Conservation (phyloP, 2,888 invertebrate species). For the Drosophila nr. perissopoda region DNA sequence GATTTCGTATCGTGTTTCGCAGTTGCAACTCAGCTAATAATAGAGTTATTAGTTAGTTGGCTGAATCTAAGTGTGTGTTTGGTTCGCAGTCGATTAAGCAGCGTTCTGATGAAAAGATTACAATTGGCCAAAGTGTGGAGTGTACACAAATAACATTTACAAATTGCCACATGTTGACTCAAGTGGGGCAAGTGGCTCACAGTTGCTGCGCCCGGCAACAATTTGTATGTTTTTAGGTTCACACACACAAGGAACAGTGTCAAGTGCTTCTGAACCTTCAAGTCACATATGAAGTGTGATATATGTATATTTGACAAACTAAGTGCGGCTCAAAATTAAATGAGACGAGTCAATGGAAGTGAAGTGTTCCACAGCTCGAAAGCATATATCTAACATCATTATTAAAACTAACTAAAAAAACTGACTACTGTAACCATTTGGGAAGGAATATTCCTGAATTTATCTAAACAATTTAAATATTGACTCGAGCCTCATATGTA, state of each 20-base stretch:
- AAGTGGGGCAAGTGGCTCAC: slow-evolving; percentile 23
- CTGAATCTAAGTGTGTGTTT: slow-evolving; percentile 42
- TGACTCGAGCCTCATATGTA: neutral
- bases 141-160: slow-evolving; percentile 14
- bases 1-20: slow-evolving; percentile 32
- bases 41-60: slow-evolving; percentile 65
- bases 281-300: slow-evolving; percentile 32
- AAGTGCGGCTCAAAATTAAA: slow-evolving; percentile 6
- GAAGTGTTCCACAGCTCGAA: neutral
- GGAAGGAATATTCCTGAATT: neutral
- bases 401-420: neutral
- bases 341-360: slow-evolving; percentile 8
- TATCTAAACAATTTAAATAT: neutral
- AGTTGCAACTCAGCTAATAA: slow-evolving; percentile 53
- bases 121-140: neutral
- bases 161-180: slow-evolving; percentile 18
- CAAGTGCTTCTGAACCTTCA: slow-evolving; percentile 34
- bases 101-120: slow-evolving; percentile 36
- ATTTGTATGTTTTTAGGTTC: neutral
- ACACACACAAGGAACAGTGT: slow-evolving; percentile 26
- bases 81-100: neutral
- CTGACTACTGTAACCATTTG: neutral
- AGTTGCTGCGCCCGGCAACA: neutral
- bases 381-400: neutral
- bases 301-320: slow-evolving; percentile 10